A percentile compares a stretch with the other conserved stretches of the same genome.
Conservation (phyloP, 35 echinoderm and acorn worm genomes). For the Antedon bifida region DNA sequence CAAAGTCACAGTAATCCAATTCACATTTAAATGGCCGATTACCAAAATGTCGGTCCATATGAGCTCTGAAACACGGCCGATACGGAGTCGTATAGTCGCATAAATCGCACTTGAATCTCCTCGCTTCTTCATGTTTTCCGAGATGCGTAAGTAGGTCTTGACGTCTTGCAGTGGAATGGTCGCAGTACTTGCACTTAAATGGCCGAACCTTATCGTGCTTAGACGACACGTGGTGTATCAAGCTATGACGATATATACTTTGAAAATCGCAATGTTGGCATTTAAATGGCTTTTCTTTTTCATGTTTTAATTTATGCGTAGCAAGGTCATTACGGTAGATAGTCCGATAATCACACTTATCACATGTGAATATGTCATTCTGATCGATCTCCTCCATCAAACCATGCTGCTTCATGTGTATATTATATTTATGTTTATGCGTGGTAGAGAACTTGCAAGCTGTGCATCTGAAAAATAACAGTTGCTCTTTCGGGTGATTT, state of each 20-base stretch:
- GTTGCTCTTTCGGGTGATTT: background rate
- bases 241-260: slow-evolving; percentile 87
- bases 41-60: slow-evolving; percentile 61
- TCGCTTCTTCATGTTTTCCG: slow-evolving; percentile 26
- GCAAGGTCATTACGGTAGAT: slow-evolving; percentile 62
- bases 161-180: slow-evolving; percentile 47
- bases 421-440: slow-evolving; percentile 68
- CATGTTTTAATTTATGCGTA: slow-evolving; percentile 62
- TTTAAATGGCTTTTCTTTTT: slow-evolving; percentile 47
- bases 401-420: slow-evolving; percentile 62
- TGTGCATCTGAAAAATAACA: slow-evolving; percentile 41
- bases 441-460: slow-evolving; percentile 53
- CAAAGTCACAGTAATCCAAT: slow-evolving; percentile 35
- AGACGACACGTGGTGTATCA: slow-evolving; percentile 62
- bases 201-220: slow-evolving; percentile 68
- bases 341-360: slow-evolving; percentile 73
- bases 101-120: slow-evolving; percentile 38
- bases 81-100: slow-evolving; percentile 63
- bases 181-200: slow-evolving; percentile 49
- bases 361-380: slow-evolving; percentile 51
- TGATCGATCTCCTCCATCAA: slow-evolving; percentile 53
- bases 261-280: slow-evolving; percentile 70
- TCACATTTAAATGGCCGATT: slow-evolving; percentile 39
- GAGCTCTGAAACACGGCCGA: slow-evolving; percentile 43
- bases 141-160: slow-evolving; percentile 70